phyloP scores from a whole-genome alignment of 2,888 invertebrate genomes.

The Adelognathus sp. region DNA sequence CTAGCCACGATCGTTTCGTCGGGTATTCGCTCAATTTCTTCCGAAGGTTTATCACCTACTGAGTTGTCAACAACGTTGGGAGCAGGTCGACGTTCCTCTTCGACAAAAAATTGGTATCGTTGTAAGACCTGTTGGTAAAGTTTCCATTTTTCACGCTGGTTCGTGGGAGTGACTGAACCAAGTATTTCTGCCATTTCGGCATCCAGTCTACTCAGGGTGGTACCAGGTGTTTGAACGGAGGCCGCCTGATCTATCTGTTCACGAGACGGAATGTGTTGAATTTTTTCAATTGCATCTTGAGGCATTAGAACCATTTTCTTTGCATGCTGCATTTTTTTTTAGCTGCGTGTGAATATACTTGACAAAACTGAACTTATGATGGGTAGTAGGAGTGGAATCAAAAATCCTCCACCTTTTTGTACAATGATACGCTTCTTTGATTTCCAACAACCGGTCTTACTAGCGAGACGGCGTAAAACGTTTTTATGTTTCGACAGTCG shows the following conservation, averaged over 20 bases:
- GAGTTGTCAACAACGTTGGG: too few species aligned
- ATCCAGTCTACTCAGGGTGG: neutral
- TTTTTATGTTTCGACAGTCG: neutral
- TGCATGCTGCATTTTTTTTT: slow-evolving; percentile 1
- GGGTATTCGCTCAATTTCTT: too few species aligned
- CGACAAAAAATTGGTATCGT: too few species aligned
- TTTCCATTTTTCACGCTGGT: slow-evolving; percentile 1
- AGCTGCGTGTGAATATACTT: neutral
- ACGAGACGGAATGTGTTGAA: too few species aligned
- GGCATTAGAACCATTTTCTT: slow-evolving; percentile 15
- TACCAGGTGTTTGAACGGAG: slow-evolving; percentile 5
- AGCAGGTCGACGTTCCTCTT: too few species aligned
- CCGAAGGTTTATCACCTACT: too few species aligned
- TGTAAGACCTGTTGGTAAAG: too few species aligned
- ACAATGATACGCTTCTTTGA: neutral
- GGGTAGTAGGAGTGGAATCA: neutral
- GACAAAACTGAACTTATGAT: neutral
- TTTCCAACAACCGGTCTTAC: neutral
- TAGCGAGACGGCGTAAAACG: neutral
- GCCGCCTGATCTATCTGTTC: too few species aligned
- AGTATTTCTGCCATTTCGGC: slow-evolving; percentile 5
- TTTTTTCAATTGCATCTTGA: neutral
- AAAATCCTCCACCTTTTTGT: neutral
- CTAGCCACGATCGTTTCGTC: too few species aligned
- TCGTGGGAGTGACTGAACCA: neutral